These are phyloP conservation scores for Caenorhabditis sp. DNA, from an alignment of 2,888 invertebrate species.

Conservation along the genomic window DNA sequence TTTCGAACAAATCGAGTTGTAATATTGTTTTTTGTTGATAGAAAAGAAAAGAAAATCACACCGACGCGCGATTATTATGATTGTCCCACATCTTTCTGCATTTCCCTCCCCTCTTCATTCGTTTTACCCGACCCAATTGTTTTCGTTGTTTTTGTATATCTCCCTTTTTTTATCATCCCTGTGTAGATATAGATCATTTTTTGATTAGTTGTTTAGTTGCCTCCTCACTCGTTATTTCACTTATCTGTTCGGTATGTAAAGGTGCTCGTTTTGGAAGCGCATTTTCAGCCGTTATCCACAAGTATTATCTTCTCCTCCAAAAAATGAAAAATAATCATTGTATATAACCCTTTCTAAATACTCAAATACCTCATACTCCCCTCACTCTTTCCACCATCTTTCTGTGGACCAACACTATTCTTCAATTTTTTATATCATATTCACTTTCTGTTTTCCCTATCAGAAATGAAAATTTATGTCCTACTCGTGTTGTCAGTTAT, in stretches of 20 bases:
- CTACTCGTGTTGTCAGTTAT: slow-evolving; percentile 28
- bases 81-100: slow-evolving; percentile 22
- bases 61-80: slow-evolving; percentile 25
- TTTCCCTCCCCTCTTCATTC: slow-evolving; percentile 8
- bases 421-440: slow-evolving; percentile 6
- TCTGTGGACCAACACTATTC: slow-evolving; percentile 14
- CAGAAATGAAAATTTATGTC: slow-evolving; percentile 45
- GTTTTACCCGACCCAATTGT: slow-evolving; percentile 27
- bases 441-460: slow-evolving; percentile 8
- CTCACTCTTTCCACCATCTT: neutral
- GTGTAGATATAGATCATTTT: slow-evolving; percentile 9
- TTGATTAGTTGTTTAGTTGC: slow-evolving; percentile 9
- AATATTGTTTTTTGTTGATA: slow-evolving; percentile 34
- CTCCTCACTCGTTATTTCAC: slow-evolving; percentile 11
- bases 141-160: slow-evolving; percentile 41
- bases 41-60: slow-evolving; percentile 24
- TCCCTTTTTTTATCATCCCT: slow-evolving; percentile 21
- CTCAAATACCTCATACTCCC: slow-evolving; percentile 40
- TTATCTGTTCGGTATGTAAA: slow-evolving; percentile 26
- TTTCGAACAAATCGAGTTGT: slow-evolving; percentile 18
- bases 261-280: slow-evolving; percentile 29
- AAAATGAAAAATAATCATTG: slow-evolving; percentile 40
- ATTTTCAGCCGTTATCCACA: slow-evolving; percentile 6
- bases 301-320: neutral
- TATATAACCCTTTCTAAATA: slow-evolving; percentile 26